Base-by-base conservation (phyloP, 92 coral and sea anemone genomes). In the Palythoa heliodiscus region DNA sequence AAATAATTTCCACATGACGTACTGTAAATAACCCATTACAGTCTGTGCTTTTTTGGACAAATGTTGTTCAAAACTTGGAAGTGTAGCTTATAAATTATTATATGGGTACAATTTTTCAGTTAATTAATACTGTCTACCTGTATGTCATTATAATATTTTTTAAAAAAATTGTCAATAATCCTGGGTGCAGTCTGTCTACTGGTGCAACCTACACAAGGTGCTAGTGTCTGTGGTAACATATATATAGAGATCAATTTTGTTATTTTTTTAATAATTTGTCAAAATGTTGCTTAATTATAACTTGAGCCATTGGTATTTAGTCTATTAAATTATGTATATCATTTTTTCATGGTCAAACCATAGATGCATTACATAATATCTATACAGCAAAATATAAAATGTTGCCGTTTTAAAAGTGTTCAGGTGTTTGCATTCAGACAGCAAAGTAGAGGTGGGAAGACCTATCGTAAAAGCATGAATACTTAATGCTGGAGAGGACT, bases 121-220 rank as follows among this genome's bases (percentile, higher is more conserved):
- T 64, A n/a, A 64, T 4, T 64, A 64, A 64, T 64, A 64, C 70
- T 64, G n/a, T n/a, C n/a, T n/a, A 64, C 70, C 70, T 64, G 70
- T 64, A 64, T 19, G 17, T 64, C 0, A 64, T 22, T 0, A 64
- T 64, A 19, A n/a, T n/a, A n/a, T n/a, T n/a, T 64, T 64, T 64
- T 64, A 5, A n/a, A n/a, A 64, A 64, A n/a, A 19, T 64, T 64
- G 70, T 19, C 70, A 64, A 64, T 64, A 64, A 64, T 64, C 24
- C 70, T 64, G 70, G 70, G 35, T 64, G 70, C 70, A 64, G 70
- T 64, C 70, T 64, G 70, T 6, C 70, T 64, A 19, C 17, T 64
- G 70, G 70, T 64, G 70, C 70, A 64, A 35, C 24, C 70, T 64
- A 64, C 70, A 64, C 70, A 64, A 64, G 70, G 70, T 64, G 70